phyloP scores from a whole-genome alignment of 2,113 vertebrate species.

The Stercorarius parasiticus region DNA sequence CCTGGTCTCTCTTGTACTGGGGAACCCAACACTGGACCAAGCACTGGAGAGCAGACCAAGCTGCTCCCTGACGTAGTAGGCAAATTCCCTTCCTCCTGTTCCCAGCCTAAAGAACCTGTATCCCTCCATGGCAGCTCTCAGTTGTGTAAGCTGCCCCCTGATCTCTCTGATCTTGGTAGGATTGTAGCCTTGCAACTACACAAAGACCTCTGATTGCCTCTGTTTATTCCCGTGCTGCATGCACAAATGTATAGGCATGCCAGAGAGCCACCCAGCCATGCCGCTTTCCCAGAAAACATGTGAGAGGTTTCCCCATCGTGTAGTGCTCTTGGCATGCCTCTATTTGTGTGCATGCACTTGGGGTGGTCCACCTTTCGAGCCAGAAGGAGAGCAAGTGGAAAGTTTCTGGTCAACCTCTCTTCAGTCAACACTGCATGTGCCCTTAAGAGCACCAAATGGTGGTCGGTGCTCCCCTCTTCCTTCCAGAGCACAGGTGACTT shows the following conservation, averaged over 20 bases:
- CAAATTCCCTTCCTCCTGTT: not conserved
- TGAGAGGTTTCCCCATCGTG: not conserved
- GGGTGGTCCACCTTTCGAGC: not conserved
- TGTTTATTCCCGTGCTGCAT: not conserved
- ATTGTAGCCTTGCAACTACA: not conserved
- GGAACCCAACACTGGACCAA: not conserved
- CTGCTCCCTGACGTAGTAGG: not conserved
- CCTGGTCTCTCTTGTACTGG: not conserved
- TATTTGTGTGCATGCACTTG: not conserved
- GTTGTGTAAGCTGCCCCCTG: not conserved
- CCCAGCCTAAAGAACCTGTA: not conserved
- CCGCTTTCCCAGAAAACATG: not conserved
- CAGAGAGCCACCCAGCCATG: not conserved
- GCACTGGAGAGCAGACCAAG: not conserved
- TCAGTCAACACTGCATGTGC: accelerated
- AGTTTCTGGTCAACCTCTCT: not conserved
- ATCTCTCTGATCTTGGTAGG: not conserved
- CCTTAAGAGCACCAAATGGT: not conserved
- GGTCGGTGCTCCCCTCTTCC: not conserved
- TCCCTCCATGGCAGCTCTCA: not conserved
- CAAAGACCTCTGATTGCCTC: not conserved
- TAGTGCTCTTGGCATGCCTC: not conserved
- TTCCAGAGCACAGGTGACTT: not conserved
- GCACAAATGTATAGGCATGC: not conserved
- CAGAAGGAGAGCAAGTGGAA: not conserved